These are phyloP conservation scores for Eristalis intricaria DNA, from an alignment of 2,888 invertebrate species.

Conservation along the genomic window DNA sequence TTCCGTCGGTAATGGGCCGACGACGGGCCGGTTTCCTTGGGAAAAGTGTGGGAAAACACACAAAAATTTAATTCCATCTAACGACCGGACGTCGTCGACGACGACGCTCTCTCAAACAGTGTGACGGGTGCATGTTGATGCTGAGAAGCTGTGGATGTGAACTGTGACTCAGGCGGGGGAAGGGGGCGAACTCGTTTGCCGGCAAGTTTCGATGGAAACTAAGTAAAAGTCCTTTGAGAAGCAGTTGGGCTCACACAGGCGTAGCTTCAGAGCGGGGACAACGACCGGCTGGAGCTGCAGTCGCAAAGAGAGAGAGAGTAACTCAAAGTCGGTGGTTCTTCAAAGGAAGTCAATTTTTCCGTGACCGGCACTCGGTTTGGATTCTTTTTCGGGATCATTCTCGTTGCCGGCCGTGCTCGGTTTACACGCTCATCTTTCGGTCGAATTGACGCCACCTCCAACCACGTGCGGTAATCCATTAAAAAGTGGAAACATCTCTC, in stretches of 20 bases:
- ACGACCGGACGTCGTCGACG: neutral
- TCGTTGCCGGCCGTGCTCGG: neutral
- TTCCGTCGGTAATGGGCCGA: neutral
- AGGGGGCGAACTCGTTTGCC: neutral
- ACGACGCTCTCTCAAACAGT: neutral
- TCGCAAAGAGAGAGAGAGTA: no score
- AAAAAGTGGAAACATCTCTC: neutral
- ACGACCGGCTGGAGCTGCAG: neutral
- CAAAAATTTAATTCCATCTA: conserved; percentile 18
- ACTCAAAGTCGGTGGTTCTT: conserved; percentile 1
- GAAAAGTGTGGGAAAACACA: conserved; percentile 58
- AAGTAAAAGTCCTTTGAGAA: neutral
- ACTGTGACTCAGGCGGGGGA: conserved; percentile 25
- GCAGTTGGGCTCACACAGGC: neutral
- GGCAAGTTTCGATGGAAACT: neutral
- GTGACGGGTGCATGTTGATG: conserved; percentile 19
- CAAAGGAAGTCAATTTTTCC: neutral
- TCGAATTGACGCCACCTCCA: neutral
- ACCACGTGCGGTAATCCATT: neutral
- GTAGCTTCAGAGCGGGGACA: neutral
- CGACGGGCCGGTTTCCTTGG: conserved; percentile 41
- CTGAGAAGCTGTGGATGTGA: conserved; percentile 55
- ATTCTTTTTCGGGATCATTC: neutral
- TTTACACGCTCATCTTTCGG: neutral
- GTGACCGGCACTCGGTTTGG: neutral